Base-by-base conservation (phyloP, 2,797 vertebrate genomes). In the Sus cebifrons region DNA sequence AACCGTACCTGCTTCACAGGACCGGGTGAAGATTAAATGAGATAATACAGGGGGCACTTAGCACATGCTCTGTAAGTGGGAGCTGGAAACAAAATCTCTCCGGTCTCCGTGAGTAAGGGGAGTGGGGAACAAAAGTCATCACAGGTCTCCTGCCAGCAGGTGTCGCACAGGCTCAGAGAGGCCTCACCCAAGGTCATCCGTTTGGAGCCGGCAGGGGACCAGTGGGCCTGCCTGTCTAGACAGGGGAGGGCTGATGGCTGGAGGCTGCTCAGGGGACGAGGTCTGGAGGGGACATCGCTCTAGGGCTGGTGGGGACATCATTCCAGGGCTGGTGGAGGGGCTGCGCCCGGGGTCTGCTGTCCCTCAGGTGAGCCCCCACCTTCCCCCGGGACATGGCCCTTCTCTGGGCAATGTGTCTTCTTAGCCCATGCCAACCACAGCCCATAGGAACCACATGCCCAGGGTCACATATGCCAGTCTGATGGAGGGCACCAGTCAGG, bases 371-470 rank as follows among this genome's bases (percentile, higher is more conserved):
- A 92, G 40, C 6, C 7, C 16, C 65, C 54, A 3, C 3, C 5
- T 9, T 12, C 40, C 3, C 0, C 36, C 1, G 1, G 44, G 36
- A 58, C 29, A 10, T 0, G 4, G 64, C 27, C 70, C 54, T 16
- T 78, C 64, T 70, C 79, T 52, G 20, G 9, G 64, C 82, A 49
- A 32, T 0, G 4, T 49, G 52, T 29, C 83, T 73, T 88, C 71
- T 95, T 4, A 15, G 65, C 36, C n/a, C 10, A 8, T 20, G 49
- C 58, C 56, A 44, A 64, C 65, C 15, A 1, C 27, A 62, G 64
- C 20, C 62, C 17, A 5, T 54, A 1, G 10, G 21, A 18, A 49
- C 64, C 74, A 68, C 10, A 62, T 29, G 81, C 18, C 36, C 36
- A 83, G 75, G 36, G 68, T 36, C 65, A 62, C 12, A 6, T 20